phyloP scores from a whole-genome alignment of 2,797 vertebrate genomes.

The Neosilurus mollespiculum region DNA sequence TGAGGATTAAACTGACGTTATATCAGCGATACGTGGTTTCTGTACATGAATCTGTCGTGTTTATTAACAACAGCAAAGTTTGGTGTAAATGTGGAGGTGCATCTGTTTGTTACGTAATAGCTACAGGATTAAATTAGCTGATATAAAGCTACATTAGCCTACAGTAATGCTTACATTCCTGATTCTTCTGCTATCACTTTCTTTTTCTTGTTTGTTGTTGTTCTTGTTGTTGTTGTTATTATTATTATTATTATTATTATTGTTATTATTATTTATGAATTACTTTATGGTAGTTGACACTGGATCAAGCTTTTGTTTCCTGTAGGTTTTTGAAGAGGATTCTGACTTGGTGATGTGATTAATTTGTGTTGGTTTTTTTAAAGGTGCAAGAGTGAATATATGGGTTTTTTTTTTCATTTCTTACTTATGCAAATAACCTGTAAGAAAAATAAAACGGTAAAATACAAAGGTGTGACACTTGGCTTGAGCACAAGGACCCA shows the following conservation, averaged over 20 bases:
- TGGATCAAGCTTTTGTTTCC: not conserved
- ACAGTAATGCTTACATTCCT: not conserved
- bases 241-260: not conserved
- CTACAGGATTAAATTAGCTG: not conserved
- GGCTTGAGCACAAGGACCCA: not conserved
- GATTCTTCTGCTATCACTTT: not conserved
- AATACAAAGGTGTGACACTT: not conserved
- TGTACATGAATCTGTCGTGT: not conserved
- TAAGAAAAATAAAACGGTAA: not conserved
- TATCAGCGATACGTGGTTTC: no score
- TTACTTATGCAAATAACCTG: not conserved
- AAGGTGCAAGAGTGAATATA: not conserved
- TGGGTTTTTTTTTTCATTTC: no score
- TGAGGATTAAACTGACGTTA: not conserved
- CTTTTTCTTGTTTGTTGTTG: not conserved
- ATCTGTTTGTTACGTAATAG: not conserved
- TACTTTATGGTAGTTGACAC: not conserved
- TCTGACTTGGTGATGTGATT: not conserved
- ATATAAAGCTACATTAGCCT: not conserved
- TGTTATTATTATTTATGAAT: not conserved
- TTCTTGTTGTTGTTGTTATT: not conserved
- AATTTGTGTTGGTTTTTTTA: not conserved
- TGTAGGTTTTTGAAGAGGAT: not conserved
- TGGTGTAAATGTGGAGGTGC: not conserved
- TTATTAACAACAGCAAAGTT: not conserved